Conservation (phyloP, 2,797 vertebrate species). For the Acrossocheilus wenchowensis region DNA sequence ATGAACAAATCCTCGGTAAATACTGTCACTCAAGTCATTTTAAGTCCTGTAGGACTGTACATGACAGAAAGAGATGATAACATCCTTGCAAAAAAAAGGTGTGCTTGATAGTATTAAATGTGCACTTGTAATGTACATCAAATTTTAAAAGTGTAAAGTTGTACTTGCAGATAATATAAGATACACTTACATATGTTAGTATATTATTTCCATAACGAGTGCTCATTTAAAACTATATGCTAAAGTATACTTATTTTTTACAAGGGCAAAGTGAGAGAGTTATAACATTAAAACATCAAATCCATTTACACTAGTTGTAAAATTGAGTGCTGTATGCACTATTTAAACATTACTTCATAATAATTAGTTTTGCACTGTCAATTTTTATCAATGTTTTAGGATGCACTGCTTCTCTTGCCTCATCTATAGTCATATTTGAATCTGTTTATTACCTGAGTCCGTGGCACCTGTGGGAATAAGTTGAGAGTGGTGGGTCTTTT, state of each 20-base stretch:
- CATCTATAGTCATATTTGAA: not conserved
- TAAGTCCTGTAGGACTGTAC: no score
- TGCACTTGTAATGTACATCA: no score
- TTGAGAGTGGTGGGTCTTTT: constrained; percentile 96
- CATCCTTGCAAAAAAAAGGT: no score
- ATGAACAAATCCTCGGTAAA: not conserved
- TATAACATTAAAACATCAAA: not conserved
- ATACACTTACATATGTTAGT: no score
- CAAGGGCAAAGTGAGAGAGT: not conserved
- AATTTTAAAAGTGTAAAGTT: no score
- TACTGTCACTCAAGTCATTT: not conserved
- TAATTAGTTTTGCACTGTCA: not conserved
- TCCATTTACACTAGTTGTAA: not conserved
- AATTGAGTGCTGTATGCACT: not conserved
- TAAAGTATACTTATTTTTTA: not conserved
- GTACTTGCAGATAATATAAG: no score
- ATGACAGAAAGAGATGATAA: no score
- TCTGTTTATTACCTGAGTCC: constrained; percentile 84
- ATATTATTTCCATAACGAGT: not conserved
- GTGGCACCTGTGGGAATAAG: constrained; percentile 94
- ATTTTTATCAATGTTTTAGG: not conserved
- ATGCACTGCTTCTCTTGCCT: not conserved
- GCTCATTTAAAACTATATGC: not conserved
- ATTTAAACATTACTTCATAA: not conserved
- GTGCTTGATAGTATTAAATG: no score